Evolutionary conservation across 2,797 vertebrate genomes (phyloP).

Genomic region (Acestrorhynchus altus): DNA sequence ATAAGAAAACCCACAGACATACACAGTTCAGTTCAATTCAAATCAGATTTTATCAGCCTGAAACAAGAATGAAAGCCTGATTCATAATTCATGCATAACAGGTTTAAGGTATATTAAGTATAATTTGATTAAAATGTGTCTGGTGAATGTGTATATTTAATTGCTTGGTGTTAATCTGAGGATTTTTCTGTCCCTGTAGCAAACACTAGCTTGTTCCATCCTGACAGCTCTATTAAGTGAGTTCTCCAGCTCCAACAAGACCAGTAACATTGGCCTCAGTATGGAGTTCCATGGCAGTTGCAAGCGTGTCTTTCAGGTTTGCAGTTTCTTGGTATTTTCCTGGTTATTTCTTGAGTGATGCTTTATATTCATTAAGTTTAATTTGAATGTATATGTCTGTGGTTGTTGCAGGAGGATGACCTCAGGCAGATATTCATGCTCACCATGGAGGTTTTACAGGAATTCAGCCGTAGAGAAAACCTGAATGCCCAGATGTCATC

Average conservation of each 20-base stretch:
- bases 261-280: constrained; percentile 98
- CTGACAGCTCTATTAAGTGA: constrained; percentile 95
- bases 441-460: constrained; percentile 96
- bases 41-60: too few relatives aligned
- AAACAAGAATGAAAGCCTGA: too few relatives aligned
- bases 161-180: neutral
- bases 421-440: constrained; percentile 95
- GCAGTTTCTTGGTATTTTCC: neutral
- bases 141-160: neutral
- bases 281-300: constrained; percentile 99
- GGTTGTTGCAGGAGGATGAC: constrained; percentile 85
- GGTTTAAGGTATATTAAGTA: too few relatives aligned
- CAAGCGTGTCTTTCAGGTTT: constrained; percentile 96
- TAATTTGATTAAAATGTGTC: too few relatives aligned
- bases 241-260: constrained; percentile 99
- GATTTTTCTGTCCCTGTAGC: constrained; percentile 74
- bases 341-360: neutral
- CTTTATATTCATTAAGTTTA: neutral
- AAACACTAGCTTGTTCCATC: constrained; percentile 98
- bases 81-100: too few relatives aligned
- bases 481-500: constrained; percentile 97
- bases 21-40: too few relatives aligned
- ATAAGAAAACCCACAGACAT: too few relatives aligned
- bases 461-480: constrained; percentile 94
- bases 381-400: neutral